Percentiles rank a stretch among this genome's conserved stretches.
Conservation (phyloP, 2,888 invertebrate species). For the Galeruca laticollis region DNA sequence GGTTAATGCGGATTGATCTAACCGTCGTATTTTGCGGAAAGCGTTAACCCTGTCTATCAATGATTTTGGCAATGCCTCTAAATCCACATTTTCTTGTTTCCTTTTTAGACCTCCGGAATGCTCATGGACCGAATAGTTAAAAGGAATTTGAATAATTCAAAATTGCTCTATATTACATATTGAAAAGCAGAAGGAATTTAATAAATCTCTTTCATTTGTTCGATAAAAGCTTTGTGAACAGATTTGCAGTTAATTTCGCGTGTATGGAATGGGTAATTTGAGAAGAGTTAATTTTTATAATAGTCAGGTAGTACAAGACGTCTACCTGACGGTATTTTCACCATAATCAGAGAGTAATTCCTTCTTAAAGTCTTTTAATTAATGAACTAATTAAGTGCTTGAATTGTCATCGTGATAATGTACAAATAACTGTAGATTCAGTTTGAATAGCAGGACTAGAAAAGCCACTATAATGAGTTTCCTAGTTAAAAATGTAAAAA, state of each 20-base stretch:
- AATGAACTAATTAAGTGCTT: neutral
- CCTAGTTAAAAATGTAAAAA: no score
- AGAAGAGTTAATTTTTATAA: neutral
- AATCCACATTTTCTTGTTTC: conserved; percentile 16
- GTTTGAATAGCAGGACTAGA: no score
- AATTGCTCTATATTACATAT: conserved; percentile 19
- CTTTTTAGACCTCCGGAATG: conserved; percentile 12
- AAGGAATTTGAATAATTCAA: conserved; percentile 27
- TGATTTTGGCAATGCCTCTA: conserved; percentile 3
- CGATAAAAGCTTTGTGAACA: neutral
- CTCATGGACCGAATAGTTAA: conserved; percentile 1
- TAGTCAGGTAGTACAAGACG: no score
- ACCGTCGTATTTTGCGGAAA: conserved; percentile 1
- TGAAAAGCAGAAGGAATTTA: conserved; percentile 27
- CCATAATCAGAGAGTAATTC: neutral
- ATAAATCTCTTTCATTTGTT: conserved; percentile 6
- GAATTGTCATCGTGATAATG: neutral
- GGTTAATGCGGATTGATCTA: neutral
- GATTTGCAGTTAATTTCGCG: neutral
- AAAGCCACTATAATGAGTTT: no score
- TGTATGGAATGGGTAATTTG: neutral
- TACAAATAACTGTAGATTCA: neutral
- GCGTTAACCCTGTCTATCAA: conserved; percentile 14
- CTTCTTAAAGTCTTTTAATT: neutral
- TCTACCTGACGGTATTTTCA: neutral